These are phyloP conservation scores for Tetragnatha versicolor DNA, from an alignment of 1,140 invertebrate species.

Conservation along the genomic window DNA sequence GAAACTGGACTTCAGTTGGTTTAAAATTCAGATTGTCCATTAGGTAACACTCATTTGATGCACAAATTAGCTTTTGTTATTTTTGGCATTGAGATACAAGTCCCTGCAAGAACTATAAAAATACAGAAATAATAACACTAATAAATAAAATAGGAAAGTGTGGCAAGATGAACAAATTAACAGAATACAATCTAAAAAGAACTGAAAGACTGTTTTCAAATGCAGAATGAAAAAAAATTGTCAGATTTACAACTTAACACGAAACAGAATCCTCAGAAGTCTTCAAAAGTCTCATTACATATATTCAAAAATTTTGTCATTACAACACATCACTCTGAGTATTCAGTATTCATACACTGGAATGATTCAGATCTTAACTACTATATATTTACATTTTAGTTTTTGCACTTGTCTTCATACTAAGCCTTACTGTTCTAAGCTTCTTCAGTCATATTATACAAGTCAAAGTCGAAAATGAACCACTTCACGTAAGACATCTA, in stretches of 20 bases:
- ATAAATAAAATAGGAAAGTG: neutral
- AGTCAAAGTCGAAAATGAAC: no score
- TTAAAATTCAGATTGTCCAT: conserved; percentile 1
- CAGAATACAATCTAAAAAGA: no score
- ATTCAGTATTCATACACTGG: conserved; percentile 20
- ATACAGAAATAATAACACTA: conserved; percentile 4
- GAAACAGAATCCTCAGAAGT: neutral
- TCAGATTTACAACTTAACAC: neutral
- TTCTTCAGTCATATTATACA: no score
- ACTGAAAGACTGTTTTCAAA: neutral
- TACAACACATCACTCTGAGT: conserved; percentile 10
- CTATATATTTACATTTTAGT: neutral
- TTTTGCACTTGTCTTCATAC: neutral
- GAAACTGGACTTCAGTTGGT: no score
- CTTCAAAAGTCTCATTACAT: neutral
- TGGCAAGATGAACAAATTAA: conserved; percentile 1
- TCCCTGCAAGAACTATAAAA: neutral
- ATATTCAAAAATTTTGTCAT: conserved; percentile 1
- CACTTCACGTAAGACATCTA: neutral
- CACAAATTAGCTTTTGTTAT: conserved; percentile 1
- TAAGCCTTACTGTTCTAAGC: neutral
- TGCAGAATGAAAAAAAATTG: neutral
- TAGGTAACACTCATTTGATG: neutral
- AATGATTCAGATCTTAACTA: conserved; percentile 40
- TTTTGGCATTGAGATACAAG: neutral